phyloP scores from a whole-genome alignment of 2,113 vertebrate species.

The Sialia sialis region DNA sequence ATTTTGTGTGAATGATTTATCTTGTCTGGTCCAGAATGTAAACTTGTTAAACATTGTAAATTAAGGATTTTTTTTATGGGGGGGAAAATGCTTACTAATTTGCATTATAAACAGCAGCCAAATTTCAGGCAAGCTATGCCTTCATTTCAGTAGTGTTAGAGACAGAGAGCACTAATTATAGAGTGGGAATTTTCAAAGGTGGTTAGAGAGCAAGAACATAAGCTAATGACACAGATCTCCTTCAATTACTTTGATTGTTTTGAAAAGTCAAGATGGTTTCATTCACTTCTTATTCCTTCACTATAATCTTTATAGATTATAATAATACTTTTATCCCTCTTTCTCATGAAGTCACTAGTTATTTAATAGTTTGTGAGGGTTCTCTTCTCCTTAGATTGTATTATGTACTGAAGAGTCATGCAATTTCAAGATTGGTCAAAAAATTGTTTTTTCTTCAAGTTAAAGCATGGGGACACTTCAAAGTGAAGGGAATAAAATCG shows the following conservation, averaged over 20 bases:
- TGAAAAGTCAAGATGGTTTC: not conserved
- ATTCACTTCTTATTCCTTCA: not conserved
- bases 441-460: not conserved
- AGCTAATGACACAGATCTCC: not conserved
- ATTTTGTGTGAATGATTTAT: constrained; percentile 41
- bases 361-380: not conserved
- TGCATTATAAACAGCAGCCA: constrained; percentile 3
- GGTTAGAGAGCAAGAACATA: not conserved
- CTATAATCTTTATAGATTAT: not conserved
- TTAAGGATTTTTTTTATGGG: not conserved
- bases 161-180: not conserved
- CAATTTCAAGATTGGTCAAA: not conserved
- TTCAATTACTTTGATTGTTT: not conserved
- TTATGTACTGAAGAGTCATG: not conserved
- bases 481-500: not conserved
- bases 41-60: constrained; percentile 27
- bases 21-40: constrained; percentile 41
- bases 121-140: not conserved
- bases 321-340: not conserved
- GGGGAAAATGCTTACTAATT: not conserved
- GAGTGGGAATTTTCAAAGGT: not conserved
- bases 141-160: not conserved
- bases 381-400: not conserved
- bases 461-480: not conserved
- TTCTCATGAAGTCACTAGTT: not conserved